These are phyloP conservation scores for Falcaria lacertinaria DNA, from an alignment of 2,888 invertebrate species.

Conservation along the genomic window DNA sequence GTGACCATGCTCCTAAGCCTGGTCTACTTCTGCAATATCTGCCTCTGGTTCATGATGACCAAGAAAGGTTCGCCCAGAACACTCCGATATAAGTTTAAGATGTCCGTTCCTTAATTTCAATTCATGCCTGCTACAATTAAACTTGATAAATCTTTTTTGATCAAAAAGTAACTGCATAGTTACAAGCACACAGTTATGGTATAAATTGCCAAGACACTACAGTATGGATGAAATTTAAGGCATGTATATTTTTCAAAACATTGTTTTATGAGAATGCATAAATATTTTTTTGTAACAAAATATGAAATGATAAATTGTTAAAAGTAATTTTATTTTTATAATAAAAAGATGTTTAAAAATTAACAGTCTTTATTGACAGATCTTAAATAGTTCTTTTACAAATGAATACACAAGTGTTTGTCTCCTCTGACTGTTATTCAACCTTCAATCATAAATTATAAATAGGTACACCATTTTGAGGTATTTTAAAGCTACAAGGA, in stretches of 20 bases:
- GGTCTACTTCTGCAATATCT: conserved; percentile 67
- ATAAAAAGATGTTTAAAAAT: conserved; percentile 27
- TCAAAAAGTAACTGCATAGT: conserved; percentile 2
- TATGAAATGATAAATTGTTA: not conserved
- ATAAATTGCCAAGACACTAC: too few species aligned
- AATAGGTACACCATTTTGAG: conserved; percentile 49
- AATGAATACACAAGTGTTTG: conserved; percentile 20
- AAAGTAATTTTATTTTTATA: conserved; percentile 2
- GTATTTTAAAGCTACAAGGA: conserved; percentile 32
- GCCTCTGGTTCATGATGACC: conserved; percentile 66
- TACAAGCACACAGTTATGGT: too few species aligned
- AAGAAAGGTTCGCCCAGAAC: conserved; percentile 54
- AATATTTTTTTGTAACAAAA: too few species aligned
- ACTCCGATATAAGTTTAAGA: conserved; percentile 51
- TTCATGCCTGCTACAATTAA: not conserved
- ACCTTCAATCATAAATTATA: conserved; percentile 6
- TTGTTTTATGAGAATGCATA: too few species aligned
- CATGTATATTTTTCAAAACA: conserved; percentile 12
- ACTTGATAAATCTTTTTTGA: not conserved
- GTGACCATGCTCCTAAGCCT: conserved; percentile 65
- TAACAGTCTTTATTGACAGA: conserved; percentile 69
- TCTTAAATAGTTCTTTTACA: conserved; percentile 49
- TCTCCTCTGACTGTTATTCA: conserved; percentile 29
- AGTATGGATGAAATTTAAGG: too few species aligned
- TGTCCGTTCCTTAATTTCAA: conserved; percentile 36